These are phyloP conservation scores for Agrotis clavis DNA, from an alignment of 2,888 invertebrate species.

Conservation along the genomic window DNA sequence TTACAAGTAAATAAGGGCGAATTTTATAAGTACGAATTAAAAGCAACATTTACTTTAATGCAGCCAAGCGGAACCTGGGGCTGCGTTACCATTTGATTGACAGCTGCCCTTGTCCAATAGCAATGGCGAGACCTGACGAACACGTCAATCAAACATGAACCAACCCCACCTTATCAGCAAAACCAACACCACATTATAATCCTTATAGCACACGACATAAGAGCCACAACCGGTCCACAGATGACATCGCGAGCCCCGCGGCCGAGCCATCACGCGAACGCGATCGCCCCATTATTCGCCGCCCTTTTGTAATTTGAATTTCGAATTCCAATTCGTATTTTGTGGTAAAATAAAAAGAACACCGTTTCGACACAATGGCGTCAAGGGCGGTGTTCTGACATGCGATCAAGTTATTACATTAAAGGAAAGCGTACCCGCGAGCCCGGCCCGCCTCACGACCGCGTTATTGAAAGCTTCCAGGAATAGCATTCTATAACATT, in stretches of 20 bases:
- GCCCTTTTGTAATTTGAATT: conserved; percentile 91
- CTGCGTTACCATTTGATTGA: conserved; percentile 92
- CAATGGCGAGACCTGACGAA: conserved; percentile 94
- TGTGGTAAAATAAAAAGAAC: conserved; percentile 91
- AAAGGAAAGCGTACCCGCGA: conserved; percentile 89
- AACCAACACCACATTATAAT: conserved; percentile 70
- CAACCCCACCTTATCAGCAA: conserved; percentile 77
- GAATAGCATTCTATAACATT: conserved; percentile 80
- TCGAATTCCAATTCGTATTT: conserved; percentile 91
- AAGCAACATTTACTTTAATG: conserved; percentile 66
- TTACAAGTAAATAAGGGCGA: conserved; percentile 40
- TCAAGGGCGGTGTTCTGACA: conserved; percentile 91
- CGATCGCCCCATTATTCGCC: conserved; percentile 91
- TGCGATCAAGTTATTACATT: conserved; percentile 92
- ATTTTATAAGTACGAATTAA: conserved; percentile 51
- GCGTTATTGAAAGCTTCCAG: conserved; percentile 87
- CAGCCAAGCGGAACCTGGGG: conserved; percentile 86
- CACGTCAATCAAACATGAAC: conserved; percentile 93
- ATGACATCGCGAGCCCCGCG: conserved; percentile 78
- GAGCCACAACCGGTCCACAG: conserved; percentile 69
- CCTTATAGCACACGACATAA: conserved; percentile 70
- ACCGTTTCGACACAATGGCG: conserved; percentile 90
- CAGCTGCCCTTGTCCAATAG: conserved; percentile 95
- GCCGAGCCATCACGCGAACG: conserved; percentile 87
- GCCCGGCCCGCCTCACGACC: conserved; percentile 77